Conservation (phyloP, 1,140 invertebrate genomes). For the Pseudomyrmex gracilis region DNA sequence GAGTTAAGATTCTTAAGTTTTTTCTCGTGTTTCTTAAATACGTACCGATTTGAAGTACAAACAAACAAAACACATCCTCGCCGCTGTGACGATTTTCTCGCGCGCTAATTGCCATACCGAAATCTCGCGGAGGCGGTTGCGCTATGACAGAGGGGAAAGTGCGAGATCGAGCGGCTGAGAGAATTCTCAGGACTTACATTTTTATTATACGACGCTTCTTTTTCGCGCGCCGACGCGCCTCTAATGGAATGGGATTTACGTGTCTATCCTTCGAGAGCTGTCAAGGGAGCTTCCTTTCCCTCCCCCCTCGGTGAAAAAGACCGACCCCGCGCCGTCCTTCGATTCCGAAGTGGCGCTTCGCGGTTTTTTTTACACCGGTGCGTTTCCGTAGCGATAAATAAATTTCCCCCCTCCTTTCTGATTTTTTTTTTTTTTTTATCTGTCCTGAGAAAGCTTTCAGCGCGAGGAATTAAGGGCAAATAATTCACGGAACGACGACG, state of each 20-base stretch:
- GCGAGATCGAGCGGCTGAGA: constrained; percentile 47
- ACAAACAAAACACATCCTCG: neutral
- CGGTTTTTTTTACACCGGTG: constrained; percentile 57
- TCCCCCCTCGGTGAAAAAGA: neutral
- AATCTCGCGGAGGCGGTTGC: neutral
- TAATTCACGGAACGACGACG: constrained; percentile 26
- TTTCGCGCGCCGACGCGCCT: constrained; percentile 23
- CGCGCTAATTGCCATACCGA: constrained; percentile 45
- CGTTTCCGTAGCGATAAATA: constrained; percentile 66
- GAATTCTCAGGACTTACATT: constrained; percentile 51
- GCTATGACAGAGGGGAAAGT: no score
- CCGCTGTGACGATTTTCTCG: constrained; percentile 23
- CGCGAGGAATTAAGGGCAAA: constrained; percentile 49
- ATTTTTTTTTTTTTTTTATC: no score
- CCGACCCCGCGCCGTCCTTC: constrained; percentile 53
- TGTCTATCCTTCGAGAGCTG: constrained; percentile 68
- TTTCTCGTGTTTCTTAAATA: constrained; percentile 43
- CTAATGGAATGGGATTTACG: constrained; percentile 72
- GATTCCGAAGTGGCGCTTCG: constrained; percentile 60
- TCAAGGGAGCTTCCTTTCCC: constrained; percentile 61
- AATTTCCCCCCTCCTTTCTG: constrained; percentile 62
- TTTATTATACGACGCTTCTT: constrained; percentile 52
- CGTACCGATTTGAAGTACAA: constrained; percentile 28
- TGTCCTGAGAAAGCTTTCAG: constrained; percentile 23
- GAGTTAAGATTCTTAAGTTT: constrained; percentile 3